Conservation (phyloP, 2,113 vertebrate species). For the Collichthys lucidus region DNA sequence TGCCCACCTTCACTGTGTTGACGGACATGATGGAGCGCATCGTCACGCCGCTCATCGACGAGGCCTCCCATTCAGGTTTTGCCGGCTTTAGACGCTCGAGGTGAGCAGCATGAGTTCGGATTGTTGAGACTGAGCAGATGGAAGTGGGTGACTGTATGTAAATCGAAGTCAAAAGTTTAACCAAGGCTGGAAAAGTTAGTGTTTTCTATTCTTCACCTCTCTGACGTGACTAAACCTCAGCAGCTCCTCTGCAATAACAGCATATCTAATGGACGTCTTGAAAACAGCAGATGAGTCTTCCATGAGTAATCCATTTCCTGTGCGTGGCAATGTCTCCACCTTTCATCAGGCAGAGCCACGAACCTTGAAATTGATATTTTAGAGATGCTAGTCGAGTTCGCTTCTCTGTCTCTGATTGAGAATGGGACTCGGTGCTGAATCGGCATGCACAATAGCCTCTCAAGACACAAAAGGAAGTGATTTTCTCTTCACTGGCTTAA, state of each 20-base stretch:
- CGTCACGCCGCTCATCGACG: slow-evolving; percentile 92
- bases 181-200: slow-evolving; percentile 11
- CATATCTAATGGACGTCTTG: slow-evolving; percentile 59
- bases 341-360: slow-evolving; percentile 64
- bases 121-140: not conserved
- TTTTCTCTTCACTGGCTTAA: slow-evolving; percentile 37
- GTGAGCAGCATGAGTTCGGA: slow-evolving; percentile 72
- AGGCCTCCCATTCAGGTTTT: slow-evolving; percentile 87
- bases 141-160: slow-evolving; percentile 29
- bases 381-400: slow-evolving; percentile 54
- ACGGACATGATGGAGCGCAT: slow-evolving; percentile 98
- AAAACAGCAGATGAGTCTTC: slow-evolving; percentile 64
- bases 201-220: slow-evolving; percentile 33
- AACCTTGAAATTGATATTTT: slow-evolving; percentile 78
- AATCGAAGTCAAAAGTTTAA: slow-evolving; percentile 21
- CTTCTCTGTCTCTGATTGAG: slow-evolving; percentile 9
- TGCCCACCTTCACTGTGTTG: slow-evolving; percentile 97
- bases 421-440: slow-evolving; percentile 12
- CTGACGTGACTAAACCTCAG: slow-evolving; percentile 42
- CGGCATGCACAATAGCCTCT: slow-evolving; percentile 36
- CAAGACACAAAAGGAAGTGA: slow-evolving; percentile 22
- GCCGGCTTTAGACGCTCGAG: slow-evolving; percentile 91
- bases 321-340: slow-evolving; percentile 65
- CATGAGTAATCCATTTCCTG: slow-evolving; percentile 67
- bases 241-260: slow-evolving; percentile 48